phyloP scores from a whole-genome alignment of 2,113 vertebrate species.

The Calidris pygmaea region DNA sequence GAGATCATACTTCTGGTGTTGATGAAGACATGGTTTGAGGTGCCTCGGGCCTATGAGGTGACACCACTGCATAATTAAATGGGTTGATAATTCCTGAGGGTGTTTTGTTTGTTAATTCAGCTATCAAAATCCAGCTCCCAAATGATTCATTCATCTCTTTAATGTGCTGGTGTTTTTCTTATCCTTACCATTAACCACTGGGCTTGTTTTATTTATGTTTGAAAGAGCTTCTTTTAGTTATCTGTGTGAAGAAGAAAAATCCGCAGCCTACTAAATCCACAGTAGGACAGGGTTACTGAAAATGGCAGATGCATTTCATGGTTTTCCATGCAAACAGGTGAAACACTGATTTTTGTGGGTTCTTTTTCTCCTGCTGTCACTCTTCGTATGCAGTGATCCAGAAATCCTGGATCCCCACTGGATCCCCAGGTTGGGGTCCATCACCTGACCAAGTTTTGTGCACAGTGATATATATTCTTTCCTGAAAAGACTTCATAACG shows the following conservation, averaged over 20 bases:
- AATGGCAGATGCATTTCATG: background rate
- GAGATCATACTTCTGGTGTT: background rate
- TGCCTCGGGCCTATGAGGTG: background rate
- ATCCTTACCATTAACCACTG: background rate
- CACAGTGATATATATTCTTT: background rate
- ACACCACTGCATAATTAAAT: background rate
- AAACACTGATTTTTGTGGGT: background rate
- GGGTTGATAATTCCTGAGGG: background rate
- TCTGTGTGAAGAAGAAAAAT: background rate
- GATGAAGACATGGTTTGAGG: background rate
- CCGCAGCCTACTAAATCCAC: background rate
- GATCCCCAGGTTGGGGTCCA: background rate
- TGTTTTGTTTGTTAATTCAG: background rate
- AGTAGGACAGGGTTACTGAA: background rate
- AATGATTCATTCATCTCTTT: background rate
- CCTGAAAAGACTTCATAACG: background rate
- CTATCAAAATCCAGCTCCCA: background rate
- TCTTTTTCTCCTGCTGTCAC: background rate
- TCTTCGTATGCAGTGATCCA: background rate
- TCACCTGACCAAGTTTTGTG: fast-evolving
- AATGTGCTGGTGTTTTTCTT: background rate
- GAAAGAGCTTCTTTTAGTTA: background rate
- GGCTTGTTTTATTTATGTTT: background rate
- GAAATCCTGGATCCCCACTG: background rate
- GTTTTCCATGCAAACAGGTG: background rate